Base-by-base conservation (phyloP, 2,113 vertebrate genomes). In the Bujurquina vittata region DNA sequence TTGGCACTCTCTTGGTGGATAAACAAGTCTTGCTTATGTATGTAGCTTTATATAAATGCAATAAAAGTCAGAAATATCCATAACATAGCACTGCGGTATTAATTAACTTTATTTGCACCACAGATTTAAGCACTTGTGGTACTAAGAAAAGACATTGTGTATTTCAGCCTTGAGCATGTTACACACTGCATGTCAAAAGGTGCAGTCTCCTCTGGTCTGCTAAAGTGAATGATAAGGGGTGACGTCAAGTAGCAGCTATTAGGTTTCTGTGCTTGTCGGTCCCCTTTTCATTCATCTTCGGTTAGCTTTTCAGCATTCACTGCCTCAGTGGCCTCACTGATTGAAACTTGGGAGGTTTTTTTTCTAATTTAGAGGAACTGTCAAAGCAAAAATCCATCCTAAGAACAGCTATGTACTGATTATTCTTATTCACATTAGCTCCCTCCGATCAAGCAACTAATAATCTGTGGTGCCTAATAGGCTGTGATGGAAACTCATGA, bases 381-480 rank as follows among this genome's bases (percentile, higher is more conserved):
- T 88, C 86, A 88, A 87, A 83, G 75, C 49, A 57, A 56, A 89
- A 88, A 62, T 63, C 40, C 65, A 46, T 31, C 52, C 37, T 17
- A 56, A 84, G 88, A 37, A 75, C 60, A 78, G 43, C 56, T 23
- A 72, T 84, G 58, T 57, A 65, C 82, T 84, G 82, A 89, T 91
- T 83, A 83, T 73, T 77, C 61, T 76, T 59, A 78, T 77, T 86
- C 88, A 80, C 91, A 87, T 87, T 79, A 83, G 85, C 84, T 86
- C 84, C 80, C 26, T 55, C 69, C 59, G 10, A 89, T 91, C 84
- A 79, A 82, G 89, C 85, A 74, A n/a, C 85, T 86, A 90, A 91
- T 89, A 81, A 65, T 78, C 75, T 83, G 87, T 81, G 72, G 54
- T 73, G 67, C 69, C 84, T 78, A 90, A 85, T 85, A 73, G 77